phyloP scores from a whole-genome alignment of 2,113 vertebrate genomes.

The Hyla sarda region DNA sequence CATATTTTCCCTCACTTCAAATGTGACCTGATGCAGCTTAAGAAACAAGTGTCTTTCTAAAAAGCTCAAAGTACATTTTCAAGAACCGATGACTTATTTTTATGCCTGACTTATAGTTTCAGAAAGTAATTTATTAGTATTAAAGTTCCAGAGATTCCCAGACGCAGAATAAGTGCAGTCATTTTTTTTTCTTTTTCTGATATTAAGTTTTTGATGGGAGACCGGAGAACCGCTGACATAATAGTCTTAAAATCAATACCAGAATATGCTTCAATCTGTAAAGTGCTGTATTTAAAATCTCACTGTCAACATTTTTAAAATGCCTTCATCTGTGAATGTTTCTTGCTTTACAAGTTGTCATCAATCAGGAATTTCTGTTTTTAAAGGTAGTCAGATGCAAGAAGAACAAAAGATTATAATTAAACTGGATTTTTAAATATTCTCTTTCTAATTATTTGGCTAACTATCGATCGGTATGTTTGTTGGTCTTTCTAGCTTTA shows the following conservation, averaged over 20 bases:
- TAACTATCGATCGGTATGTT: background rate
- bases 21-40: background rate
- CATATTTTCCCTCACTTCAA: background rate
- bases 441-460: background rate
- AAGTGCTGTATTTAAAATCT: slow-evolving; percentile 43
- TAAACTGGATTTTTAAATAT: background rate
- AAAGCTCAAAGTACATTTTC: background rate
- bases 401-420: background rate
- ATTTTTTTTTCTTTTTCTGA: slow-evolving; percentile 27
- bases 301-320: slow-evolving; percentile 40
- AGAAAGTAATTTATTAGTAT: slow-evolving; percentile 23
- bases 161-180: background rate
- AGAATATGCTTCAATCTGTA: slow-evolving; percentile 33
- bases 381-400: background rate
- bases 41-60: background rate
- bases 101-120: background rate
- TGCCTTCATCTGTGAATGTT: slow-evolving; percentile 7
- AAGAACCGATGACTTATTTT: background rate
- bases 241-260: slow-evolving; percentile 47
- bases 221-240: slow-evolving; percentile 26
- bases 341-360: slow-evolving; percentile 23
- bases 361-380: background rate
- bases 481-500: background rate
- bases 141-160: slow-evolving; percentile 6
- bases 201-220: slow-evolving; percentile 16